Base-by-base conservation (phyloP, 2,888 invertebrate genomes). In the Gisinianus flammeolus region DNA sequence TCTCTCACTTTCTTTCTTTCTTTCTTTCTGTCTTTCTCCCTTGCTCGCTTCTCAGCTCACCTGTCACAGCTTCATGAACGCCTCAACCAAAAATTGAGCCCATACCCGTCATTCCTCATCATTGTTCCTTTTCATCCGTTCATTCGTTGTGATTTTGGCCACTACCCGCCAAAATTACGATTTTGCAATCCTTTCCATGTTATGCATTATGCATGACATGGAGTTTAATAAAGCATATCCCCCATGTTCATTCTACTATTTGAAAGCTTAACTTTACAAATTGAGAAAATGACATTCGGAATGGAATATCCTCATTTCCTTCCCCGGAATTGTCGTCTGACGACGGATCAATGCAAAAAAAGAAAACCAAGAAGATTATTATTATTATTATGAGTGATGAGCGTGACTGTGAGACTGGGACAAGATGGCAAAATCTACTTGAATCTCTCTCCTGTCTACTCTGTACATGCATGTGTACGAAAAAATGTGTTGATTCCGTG, bases 401-500 rank as follows among this genome's bases (percentile, higher is more conserved):
- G 66, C 66, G 31, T 66, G 66, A 30, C 19, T 19, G n/a, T 12
- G 30, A 66, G 66, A 64, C 62, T 26, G 26, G 24, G 56, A 56
- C 56, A 56, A 56, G 5, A 3, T 64, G 24, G 8, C 22, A 64
- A 64, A 24, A 10, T 26, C 28, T 30, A 16, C n/a, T n/a, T 54
- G 44, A 10, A 16, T 44, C 6, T 44, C 6, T 35, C 35, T 35
- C 35, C 6, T 35, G 35, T 35, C 6, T 35, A 35, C 35, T 35
- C 6, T 5, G 6, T 12, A 35, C 5, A 35, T 8, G 12, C 12
- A 35, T 35, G 56, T 26, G 28, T 8, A 62, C 28, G 28, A 12
- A 24, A n/a, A 73, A 52, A 58, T 70, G 70, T 73, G 67, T 73
- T 67, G 72, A 72, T 73, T 76, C 78, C 30, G 79, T 79, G 79